Evolutionary conservation across 1,140 invertebrate species (phyloP).

Genomic region (Callitettix versicolor): DNA sequence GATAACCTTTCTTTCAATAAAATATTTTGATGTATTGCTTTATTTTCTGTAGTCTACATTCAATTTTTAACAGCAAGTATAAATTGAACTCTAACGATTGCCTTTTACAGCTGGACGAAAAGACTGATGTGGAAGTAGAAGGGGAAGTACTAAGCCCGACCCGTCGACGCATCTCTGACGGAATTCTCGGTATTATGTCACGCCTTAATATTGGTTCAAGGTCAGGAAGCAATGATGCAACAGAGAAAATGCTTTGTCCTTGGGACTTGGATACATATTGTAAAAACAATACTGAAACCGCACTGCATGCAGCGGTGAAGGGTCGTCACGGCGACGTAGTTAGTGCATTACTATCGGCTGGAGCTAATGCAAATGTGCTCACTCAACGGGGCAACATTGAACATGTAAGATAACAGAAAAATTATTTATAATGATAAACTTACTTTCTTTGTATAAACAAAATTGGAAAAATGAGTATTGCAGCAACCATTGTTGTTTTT

Average conservation of each 20-base stretch:
- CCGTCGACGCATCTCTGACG: conserved; percentile 66
- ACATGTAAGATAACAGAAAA: conserved; percentile 8
- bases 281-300: conserved; percentile 63
- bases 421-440: too few species aligned
- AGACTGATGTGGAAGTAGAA: conserved; percentile 21
- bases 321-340: conserved; percentile 65
- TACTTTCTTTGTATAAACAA: too few species aligned
- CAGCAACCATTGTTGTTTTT: too few species aligned
- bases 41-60: too few species aligned
- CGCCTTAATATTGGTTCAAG: conserved; percentile 50
- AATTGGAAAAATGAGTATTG: too few species aligned
- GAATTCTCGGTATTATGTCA: conserved; percentile 78
- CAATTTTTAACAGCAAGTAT: too few species aligned
- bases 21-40: too few species aligned
- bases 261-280: conserved; percentile 66
- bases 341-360: conserved; percentile 56
- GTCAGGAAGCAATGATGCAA: conserved; percentile 31
- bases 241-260: conserved; percentile 49
- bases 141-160: conserved; percentile 43
- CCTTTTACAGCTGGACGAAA: conserved; percentile 10
- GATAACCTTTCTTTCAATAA: too few species aligned
- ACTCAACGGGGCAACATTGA: conserved; percentile 13
- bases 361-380: conserved; percentile 56
- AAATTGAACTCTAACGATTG: too few species aligned
- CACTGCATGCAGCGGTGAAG: conserved; percentile 67